These are phyloP conservation scores for Ridgeia piscesae DNA, from an alignment of 1,140 invertebrate species.

Conservation along the genomic window DNA sequence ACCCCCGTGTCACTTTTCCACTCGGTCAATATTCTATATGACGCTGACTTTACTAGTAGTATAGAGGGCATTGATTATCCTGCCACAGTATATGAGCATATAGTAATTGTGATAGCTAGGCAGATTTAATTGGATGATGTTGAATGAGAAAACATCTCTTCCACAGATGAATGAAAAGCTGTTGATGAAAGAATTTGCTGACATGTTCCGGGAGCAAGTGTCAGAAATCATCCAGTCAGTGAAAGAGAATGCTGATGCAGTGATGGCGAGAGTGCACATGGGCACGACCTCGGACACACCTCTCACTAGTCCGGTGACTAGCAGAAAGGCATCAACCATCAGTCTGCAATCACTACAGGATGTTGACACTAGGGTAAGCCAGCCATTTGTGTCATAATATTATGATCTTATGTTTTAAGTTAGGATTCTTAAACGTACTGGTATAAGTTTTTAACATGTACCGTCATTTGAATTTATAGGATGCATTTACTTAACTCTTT, in stretches of 20 bases:
- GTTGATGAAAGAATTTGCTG: slow-evolving; percentile 76
- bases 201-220: slow-evolving; percentile 79
- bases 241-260: slow-evolving; percentile 70
- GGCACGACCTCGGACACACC: background rate
- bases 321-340: slow-evolving; percentile 10
- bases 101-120: background rate
- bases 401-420: background rate
- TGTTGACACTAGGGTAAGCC: background rate
- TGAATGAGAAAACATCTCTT: slow-evolving; percentile 9
- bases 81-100: background rate
- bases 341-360: background rate
- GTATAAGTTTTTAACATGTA: background rate
- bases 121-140: background rate
- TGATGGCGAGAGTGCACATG: background rate
- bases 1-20: too few relatives aligned
- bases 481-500: too few relatives aligned
- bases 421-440: background rate
- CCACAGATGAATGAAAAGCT: slow-evolving; percentile 78
- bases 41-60: too few relatives aligned
- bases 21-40: too few relatives aligned
- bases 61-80: too few relatives aligned
- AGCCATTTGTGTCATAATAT: background rate
- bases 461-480: background rate
- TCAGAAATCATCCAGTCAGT: slow-evolving; percentile 82
- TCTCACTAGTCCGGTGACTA: background rate